Evolutionary conservation across 2,888 invertebrate genomes (phyloP), one percentile per base, ranked within the genome.

Genomic region (Atethmia centrago): DNA sequence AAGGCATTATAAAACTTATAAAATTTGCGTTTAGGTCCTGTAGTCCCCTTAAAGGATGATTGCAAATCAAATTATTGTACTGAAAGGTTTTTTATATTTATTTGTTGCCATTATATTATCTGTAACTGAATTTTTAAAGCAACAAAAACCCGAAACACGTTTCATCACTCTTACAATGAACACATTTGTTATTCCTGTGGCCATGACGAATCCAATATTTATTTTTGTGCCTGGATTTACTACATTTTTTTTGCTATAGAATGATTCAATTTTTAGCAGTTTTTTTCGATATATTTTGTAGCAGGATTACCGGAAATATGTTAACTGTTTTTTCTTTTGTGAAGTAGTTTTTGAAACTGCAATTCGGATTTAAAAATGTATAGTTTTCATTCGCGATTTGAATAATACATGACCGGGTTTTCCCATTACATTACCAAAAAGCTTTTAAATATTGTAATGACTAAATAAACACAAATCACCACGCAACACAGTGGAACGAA

Each of bases 131-230:
- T 81, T 53, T 65, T 42, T 59, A 75, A 82, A 82, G 71, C 28
- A 49, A 59, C 58, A 77, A 71, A 74, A 75, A 61, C 65, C 45
- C 42, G 59, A 64, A 82, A 77, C 47, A 58, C 58, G 51, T 72
- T 67, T 67, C 72, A 51, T 70, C 61, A 61, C 42, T 67, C 42
- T 45, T 64, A 74, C 49, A 71, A 47, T 71, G 70, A 73, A 67
- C 77, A 63, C 72, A 74, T 86, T 83, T 77, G 75, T 77, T 82
- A 72, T 75, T 73, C 63, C 62, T 64, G 71, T 59, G 71, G 68
- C 56, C 42, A 40, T 77, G 71, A 76, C 77, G 51, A 42, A 49
- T 72, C 49, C 69, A 70, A 80, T 79, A 74, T 85, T 72, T 79
- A 75, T 74, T 74, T 74, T 68, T 66, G 65, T 70, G 40, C 9